phyloP scores from a whole-genome alignment of 2,888 invertebrate species.

The Melolontha melolontha region DNA sequence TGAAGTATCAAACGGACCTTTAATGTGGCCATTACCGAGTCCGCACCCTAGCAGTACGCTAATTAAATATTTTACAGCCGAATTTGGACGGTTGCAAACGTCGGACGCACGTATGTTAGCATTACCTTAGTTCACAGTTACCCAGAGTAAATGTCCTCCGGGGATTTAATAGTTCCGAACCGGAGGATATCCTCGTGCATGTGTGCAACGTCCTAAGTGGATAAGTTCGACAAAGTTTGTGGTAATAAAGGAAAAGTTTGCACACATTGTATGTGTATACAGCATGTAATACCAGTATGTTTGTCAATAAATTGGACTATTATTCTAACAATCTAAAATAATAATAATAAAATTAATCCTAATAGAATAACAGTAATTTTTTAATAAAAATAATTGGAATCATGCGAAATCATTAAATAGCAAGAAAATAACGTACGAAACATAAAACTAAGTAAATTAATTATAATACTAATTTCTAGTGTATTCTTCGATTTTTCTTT shows the following conservation, averaged over 20 bases:
- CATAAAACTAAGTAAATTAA: no score
- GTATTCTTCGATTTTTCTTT: no score
- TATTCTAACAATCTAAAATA: neutral
- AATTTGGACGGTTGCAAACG: conserved; percentile 17
- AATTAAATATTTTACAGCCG: conserved; percentile 38
- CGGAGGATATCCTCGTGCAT: conserved; percentile 12
- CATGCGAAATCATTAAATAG: no score
- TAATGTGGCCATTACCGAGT: conserved; percentile 45
- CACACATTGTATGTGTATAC: neutral
- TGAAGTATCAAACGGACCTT: conserved; percentile 50
- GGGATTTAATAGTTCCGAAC: conserved; percentile 23
- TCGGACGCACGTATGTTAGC: conserved; percentile 11
- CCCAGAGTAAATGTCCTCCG: conserved; percentile 23
- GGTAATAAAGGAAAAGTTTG: conserved; percentile 37
- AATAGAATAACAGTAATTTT: no score
- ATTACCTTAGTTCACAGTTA: conserved; percentile 10
- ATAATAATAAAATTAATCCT: no score
- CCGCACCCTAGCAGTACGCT: conserved; percentile 28
- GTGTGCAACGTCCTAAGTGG: conserved; percentile 14
- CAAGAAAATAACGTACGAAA: no score
- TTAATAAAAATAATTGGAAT: neutral
- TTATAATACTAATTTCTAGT: no score
- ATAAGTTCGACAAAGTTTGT: conserved; percentile 20
- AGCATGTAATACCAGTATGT: neutral
- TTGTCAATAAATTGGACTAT: conserved; percentile 4